Conservation (phyloP, 2,888 invertebrate genomes). For the Mellilla xanthometata region DNA sequence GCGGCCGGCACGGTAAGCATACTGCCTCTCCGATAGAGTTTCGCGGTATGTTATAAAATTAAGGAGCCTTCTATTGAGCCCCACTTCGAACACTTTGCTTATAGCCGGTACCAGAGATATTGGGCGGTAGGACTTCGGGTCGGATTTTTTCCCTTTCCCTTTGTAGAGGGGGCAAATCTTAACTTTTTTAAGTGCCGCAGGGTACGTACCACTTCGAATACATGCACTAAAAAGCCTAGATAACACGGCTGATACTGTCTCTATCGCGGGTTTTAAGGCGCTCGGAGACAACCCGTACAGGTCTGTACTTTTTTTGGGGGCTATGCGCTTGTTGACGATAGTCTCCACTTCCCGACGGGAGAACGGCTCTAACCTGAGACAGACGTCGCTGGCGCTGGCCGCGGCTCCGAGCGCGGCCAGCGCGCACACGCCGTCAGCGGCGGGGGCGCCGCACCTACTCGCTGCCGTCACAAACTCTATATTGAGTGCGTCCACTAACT, state of each 20-base stretch:
- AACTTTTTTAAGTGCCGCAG: not conserved
- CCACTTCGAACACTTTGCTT: constrained; percentile 13
- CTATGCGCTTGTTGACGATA: not conserved
- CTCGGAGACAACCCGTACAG: not conserved
- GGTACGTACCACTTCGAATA: not conserved
- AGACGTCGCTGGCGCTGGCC: not conserved
- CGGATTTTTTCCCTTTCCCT: constrained; percentile 10
- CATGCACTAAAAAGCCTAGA: not conserved
- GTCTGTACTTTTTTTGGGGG: not conserved
- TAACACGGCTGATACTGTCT: not conserved
- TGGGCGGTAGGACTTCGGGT: constrained; percentile 7
- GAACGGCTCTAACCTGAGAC: not conserved
- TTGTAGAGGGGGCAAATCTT: constrained; percentile 13
- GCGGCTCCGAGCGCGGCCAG: not conserved
- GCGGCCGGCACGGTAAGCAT: constrained; percentile 9
- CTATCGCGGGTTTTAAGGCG: not conserved
- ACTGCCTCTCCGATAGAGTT: not conserved
- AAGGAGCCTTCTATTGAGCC: constrained; percentile 3
- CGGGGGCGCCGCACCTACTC: not conserved
- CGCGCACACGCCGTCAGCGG: not conserved
- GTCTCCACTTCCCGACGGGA: not conserved
- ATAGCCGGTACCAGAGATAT: constrained; percentile 12
- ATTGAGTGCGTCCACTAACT: not conserved
- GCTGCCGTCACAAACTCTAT: not conserved
- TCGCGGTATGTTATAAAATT: not conserved